These are phyloP conservation scores for Andrena cerasifolii DNA, from an alignment of 1,140 invertebrate genomes.

Conservation along the genomic window DNA sequence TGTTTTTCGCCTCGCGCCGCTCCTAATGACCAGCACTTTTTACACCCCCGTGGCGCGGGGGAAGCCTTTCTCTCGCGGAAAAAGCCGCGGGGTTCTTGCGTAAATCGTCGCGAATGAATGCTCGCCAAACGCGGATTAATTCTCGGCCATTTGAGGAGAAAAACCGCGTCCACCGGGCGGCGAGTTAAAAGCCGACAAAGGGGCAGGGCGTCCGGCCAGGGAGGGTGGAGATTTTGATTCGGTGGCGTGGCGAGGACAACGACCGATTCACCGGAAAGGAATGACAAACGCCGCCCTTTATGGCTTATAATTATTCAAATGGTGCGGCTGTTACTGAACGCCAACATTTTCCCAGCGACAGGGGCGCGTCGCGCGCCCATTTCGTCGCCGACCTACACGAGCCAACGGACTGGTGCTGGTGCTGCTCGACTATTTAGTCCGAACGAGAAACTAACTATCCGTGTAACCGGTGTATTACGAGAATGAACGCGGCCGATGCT, in stretches of 20 bases:
- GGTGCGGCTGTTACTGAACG: constrained; percentile 40
- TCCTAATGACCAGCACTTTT: constrained; percentile 40
- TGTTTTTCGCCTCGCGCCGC: constrained; percentile 3
- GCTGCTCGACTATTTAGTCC: constrained; percentile 9
- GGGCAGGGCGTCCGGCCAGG: background rate
- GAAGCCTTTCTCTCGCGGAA: constrained; percentile 1
- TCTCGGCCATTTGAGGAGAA: constrained; percentile 36
- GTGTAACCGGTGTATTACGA: constrained; percentile 26
- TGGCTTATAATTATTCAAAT: constrained; percentile 61
- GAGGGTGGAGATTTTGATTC: constrained; percentile 35
- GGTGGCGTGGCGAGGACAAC: constrained; percentile 33
- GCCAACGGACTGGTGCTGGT: background rate
- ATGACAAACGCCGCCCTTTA: constrained; percentile 50
- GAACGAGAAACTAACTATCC: constrained; percentile 38
- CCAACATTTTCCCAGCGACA: constrained; percentile 28
- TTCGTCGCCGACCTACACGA: background rate
- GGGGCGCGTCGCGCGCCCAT: constrained; percentile 1
- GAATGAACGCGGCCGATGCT: constrained; percentile 24
- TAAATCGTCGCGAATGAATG: constrained; percentile 42
- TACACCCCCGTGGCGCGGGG: background rate
- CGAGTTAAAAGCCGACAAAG: constrained; percentile 22
- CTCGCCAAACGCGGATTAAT: constrained; percentile 50
- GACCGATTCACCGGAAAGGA: constrained; percentile 31
- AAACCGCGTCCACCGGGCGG: background rate
- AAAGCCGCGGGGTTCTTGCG: constrained; percentile 43